These are phyloP conservation scores for Toxotes lorentzi DNA, from an alignment of 2,797 vertebrate genomes.

Conservation along the genomic window DNA sequence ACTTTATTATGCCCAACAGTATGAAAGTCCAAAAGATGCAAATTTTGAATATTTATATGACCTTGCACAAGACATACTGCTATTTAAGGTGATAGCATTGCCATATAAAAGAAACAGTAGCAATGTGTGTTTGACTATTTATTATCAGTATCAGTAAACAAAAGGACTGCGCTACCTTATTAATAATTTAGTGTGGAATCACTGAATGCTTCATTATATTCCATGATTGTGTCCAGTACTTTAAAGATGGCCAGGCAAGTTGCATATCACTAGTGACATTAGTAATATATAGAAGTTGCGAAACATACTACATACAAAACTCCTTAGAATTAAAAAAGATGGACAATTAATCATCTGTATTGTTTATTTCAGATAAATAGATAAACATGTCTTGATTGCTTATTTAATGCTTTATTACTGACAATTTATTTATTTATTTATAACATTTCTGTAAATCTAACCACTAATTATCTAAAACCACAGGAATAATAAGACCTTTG, in stretches of 20 bases:
- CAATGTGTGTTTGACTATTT: neutral
- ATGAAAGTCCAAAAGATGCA: too few species aligned
- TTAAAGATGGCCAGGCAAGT: neutral
- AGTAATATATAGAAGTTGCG: neutral
- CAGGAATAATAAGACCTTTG: neutral
- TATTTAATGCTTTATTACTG: neutral
- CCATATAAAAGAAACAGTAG: neutral
- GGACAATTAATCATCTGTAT: neutral
- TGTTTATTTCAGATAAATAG: neutral
- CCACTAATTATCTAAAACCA: neutral
- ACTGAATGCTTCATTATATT: neutral
- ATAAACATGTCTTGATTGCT: neutral
- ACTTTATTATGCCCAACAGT: neutral
- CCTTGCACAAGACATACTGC: neutral
- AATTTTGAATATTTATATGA: neutral
- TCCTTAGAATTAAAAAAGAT: neutral
- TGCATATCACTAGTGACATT: neutral
- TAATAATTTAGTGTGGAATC: neutral
- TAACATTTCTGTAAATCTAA: neutral
- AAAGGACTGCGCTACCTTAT: neutral
- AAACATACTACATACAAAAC: neutral
- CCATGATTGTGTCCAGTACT: neutral
- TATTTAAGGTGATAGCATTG: neutral
- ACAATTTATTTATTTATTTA: neutral
- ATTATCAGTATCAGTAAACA: neutral